Base-by-base conservation (phyloP, 2,797 vertebrate genomes). In the Dryobates pubescens region DNA sequence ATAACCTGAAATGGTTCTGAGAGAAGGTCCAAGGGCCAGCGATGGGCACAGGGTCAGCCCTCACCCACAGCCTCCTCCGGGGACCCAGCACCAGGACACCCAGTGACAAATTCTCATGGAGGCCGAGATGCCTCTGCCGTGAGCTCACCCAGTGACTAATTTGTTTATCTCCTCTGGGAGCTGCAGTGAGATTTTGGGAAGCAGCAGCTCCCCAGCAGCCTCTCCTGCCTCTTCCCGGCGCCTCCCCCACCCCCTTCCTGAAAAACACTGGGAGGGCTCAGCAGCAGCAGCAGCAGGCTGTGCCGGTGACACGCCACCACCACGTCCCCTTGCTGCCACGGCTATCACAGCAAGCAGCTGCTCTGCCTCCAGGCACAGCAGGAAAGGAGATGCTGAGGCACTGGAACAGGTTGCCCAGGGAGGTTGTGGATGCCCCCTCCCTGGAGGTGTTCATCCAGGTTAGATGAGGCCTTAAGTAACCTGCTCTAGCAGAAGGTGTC, bases 131-230 rank as follows among this genome's bases (percentile, higher is more conserved):
- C 95, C 73, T 95, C 24, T 17, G 70, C 90, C 29, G 8, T 94
- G 95, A 96, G 95, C 91, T 96, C 94, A 95, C 10, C 2, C 4
- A 49, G 51, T 94, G 95, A 91, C 78, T 76, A 76, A 95, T 74
- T 91, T 81, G 68, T 84, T 95, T 76, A 68, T 79, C 57, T 93
- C 95, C 96, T 70, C 47, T 16, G 89, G 95, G 96, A 95, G 51
- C 83, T 36, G 68, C 80, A 63, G 41, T 4, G 20, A 51, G 85
- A 13, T 49, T 85, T 88, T 86, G 91, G 89, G 91, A 82, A 83
- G 95, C 68, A 36, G 85, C 89, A 83, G 69, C 85, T 77, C 85
- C 70, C 54, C 24, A 22, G 26, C 74, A 56, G 73, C 72, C 71
- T 34, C 73, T 49, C 89, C 82, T 68, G 87, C 53, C 51, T 6